Base-by-base conservation (phyloP, 2,113 vertebrate species). In the Poeciliopsis prolifica region DNA sequence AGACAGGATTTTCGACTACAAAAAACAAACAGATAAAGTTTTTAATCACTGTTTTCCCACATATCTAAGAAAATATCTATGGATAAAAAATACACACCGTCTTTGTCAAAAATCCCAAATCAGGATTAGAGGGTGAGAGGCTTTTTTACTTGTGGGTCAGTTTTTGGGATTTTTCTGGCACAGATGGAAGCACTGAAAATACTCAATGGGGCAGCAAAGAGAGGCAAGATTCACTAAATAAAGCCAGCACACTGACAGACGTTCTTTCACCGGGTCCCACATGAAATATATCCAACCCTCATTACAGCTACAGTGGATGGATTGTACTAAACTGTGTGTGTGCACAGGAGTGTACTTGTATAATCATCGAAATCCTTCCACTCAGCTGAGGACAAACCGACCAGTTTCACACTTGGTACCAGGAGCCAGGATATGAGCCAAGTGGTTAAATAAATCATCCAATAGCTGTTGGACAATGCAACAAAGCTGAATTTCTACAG, bases 221-320 rank as follows among this genome's bases (percentile, higher is more conserved):
- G 82, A 71, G 81, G 64, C 66, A 74, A 80, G 78, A 82, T 75
- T 65, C 75, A 73, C 76, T 81, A 83, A 37, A 70, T 80, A 77
- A 86, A 88, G 87, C 85, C 85, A 81, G 62, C 78, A 74, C 70
- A 64, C 72, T 24, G 72, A 91, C 86, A 88, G 85, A 88, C 71
- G 75, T 51, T 86, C 86, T 86, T 88, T 87, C 89, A 86, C 71
- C 22, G 33, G 72, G 75, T 77, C 79, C 76, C 66, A 72, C 78
- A 74, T 80, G 78, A 88, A 89, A 85, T 80, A 67, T 72, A 78
- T 79, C 85, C 85, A 77, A 77, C 33, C 81, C 87, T 88, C 82
- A 89, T 88, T 91, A 89, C 10, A 70, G 51, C 51, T 58, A 87
- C 87, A 72, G 79, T 58, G 71, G 71, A 73, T 58, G 73, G 83